A percentile compares a stretch with the other conserved stretches of the same genome.
Evolutionary conservation across 2,113 vertebrate genomes (phyloP).

Genomic region (Tychaedon coryphoeus): DNA sequence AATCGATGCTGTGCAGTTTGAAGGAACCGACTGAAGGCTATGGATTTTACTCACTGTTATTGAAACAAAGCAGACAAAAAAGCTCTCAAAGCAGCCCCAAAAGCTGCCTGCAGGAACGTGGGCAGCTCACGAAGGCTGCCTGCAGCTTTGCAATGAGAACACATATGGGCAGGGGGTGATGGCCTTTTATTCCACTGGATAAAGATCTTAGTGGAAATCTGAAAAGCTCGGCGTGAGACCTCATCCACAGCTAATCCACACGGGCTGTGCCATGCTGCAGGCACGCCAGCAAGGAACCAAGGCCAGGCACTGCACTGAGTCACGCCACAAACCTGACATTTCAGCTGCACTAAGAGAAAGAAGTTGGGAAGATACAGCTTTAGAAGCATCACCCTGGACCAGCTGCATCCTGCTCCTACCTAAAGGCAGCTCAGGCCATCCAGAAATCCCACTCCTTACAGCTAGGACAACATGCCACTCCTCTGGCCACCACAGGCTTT

Average conservation of each 20-base stretch:
- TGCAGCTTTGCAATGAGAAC: slow-evolving; percentile 31
- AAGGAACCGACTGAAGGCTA: not conserved
- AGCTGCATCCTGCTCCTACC: not conserved
- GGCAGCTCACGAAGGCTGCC: slow-evolving; percentile 8
- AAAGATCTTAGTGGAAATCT: slow-evolving; percentile 32
- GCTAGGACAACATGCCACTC: not conserved
- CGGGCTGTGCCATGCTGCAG: not conserved
- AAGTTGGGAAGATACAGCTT: not conserved
- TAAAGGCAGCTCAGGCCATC: not conserved
- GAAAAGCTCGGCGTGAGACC: not conserved
- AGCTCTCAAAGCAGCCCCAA: not conserved
- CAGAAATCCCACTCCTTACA: not conserved
- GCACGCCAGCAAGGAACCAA: not conserved
- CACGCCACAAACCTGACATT: not conserved
- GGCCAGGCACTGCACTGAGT: not conserved
- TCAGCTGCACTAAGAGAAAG: not conserved
- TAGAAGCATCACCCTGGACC: not conserved
- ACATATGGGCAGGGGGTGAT: slow-evolving; percentile 30
- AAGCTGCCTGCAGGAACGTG: not conserved
- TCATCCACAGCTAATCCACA: slow-evolving; percentile 4
- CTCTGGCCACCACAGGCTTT: accelerated
- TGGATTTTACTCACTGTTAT: not conserved
- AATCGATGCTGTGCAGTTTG: not conserved
- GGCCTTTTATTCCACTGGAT: slow-evolving; percentile 31
- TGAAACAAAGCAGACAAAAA: not conserved